These are phyloP conservation scores for Drosophila sp. DNA, from an alignment of 1,140 invertebrate genomes.

Conservation along the genomic window DNA sequence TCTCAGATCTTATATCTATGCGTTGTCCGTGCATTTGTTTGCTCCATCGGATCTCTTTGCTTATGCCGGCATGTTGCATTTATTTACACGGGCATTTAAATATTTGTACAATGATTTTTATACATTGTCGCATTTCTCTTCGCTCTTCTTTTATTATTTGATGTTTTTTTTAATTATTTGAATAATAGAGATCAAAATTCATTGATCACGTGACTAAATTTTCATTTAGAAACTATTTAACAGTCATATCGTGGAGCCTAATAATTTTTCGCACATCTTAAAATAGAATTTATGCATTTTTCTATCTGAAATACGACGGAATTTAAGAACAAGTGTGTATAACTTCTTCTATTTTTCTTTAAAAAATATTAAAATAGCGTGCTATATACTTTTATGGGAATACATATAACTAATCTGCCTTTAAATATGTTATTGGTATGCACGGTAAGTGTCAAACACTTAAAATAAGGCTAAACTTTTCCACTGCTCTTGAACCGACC, in stretches of 20 bases:
- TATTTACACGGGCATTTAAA: slow-evolving; percentile 2
- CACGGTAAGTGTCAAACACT: no score
- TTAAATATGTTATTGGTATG: no score
- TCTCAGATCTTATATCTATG: slow-evolving; percentile 49
- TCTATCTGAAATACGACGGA: slow-evolving; percentile 44
- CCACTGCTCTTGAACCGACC: slow-evolving; percentile 40
- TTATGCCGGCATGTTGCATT: background rate
- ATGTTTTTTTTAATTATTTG: background rate
- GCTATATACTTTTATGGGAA: no score
- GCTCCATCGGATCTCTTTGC: slow-evolving; percentile 48
- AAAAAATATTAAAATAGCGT: background rate
- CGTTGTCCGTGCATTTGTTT: slow-evolving; percentile 58
- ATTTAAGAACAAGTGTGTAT: no score
- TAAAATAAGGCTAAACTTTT: slow-evolving; percentile 55
- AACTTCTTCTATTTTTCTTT: no score
- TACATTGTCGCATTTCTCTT: background rate
- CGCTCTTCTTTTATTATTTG: background rate
- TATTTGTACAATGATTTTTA: slow-evolving; percentile 3
- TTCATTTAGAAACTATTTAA: slow-evolving; percentile 15
- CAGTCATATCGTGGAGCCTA: slow-evolving; percentile 4
- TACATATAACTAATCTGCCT: no score
- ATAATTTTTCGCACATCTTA: slow-evolving; percentile 35
- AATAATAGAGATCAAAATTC: slow-evolving; percentile 21
- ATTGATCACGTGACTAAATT: slow-evolving; percentile 22
- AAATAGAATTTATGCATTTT: slow-evolving; percentile 55